Evolutionary conservation across 2,888 invertebrate genomes (phyloP), one percentile per base, ranked within the genome.

Genomic region (Andricus curvator): DNA sequence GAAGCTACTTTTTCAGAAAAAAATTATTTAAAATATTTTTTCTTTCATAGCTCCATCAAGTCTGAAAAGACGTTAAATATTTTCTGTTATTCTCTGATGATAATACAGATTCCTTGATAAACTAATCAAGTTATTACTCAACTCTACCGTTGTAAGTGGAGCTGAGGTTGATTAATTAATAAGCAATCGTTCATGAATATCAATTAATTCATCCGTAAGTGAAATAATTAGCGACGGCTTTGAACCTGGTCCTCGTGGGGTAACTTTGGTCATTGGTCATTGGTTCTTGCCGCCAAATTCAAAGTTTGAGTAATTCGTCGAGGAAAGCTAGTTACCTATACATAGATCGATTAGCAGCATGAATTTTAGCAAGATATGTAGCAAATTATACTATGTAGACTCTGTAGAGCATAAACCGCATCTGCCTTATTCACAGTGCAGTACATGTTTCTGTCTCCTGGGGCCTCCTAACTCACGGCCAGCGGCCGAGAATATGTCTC

Each of bases 401-500:
- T 70, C 66, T 82, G 67, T 79, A 74, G 33, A 79, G 67, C 80
- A 80, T 78, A 82, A 84, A 85, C 85, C 84, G 82, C 88, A 85
- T 85, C 84, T 85, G 82, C 85, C 89, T 90, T 89, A 90, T 90
- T 90, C 89, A 88, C n/a, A n/a, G n/a, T n/a, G n/a, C 85, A 85
- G 83, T 80, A 68, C 82, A 81, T 78, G 82, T 79, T 83, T 78
- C 80, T 78, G 79, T 84, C 84, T 84, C 84, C 84, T 83, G 85
- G 85, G 86, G 84, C 80, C 84, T 86, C 84, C 87, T 88, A 89
- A 90, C 88, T 89, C 88, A 90, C 85, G 88, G 82, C 85, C 88
- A 88, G 85, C 88, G 87, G 86, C 86, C 86, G 86, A 86, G 88
- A 89, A 89, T 90, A 88, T 86, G 90, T 89, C 89, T 89, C 88